Percentiles rank a stretch among this genome's conserved stretches.
Evolutionary conservation across 2,888 invertebrate genomes (phyloP).

Genomic region (Spilosoma lubricipeda): DNA sequence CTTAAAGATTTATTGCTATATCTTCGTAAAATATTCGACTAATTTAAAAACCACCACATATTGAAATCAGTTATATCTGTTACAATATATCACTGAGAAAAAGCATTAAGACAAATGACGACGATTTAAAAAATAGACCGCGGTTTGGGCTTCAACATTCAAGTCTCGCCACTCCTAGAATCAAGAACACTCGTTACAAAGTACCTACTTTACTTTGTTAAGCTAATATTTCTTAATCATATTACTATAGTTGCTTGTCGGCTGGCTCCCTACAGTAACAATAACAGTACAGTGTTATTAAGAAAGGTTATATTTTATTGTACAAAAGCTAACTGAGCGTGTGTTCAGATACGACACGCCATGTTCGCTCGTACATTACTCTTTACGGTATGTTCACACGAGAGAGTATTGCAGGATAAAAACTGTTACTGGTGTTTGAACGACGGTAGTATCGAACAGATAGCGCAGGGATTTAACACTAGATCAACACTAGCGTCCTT

Average conservation of each 20-base stretch:
- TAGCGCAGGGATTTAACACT: neutral
- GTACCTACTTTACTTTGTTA: conserved; percentile 16
- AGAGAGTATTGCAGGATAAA: conserved; percentile 9
- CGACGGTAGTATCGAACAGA: neutral
- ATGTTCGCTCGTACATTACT: conserved; percentile 40
- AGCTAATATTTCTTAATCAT: conserved; percentile 24
- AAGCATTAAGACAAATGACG: neutral
- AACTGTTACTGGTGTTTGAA: conserved; percentile 1
- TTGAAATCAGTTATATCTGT: neutral
- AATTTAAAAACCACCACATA: neutral
- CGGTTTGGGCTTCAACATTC: conserved; percentile 3
- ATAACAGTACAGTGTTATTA: conserved; percentile 39
- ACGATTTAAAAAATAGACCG: conserved; percentile 2
- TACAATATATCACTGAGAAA: neutral
- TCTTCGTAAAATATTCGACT: neutral
- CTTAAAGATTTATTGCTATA: neutral
- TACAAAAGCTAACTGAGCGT: conserved; percentile 48
- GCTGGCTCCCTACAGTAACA: conserved; percentile 20
- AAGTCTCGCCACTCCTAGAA: conserved; percentile 1
- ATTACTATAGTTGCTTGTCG: conserved; percentile 19
- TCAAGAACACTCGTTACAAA: conserved; percentile 17
- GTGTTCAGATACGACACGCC: conserved; percentile 34
- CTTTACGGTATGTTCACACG: conserved; percentile 31
- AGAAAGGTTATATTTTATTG: conserved; percentile 44
- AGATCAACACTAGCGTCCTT: neutral